These are phyloP conservation scores for Panagrolaimus sp. DNA, from an alignment of 1,140 invertebrate species.

Conservation along the genomic window DNA sequence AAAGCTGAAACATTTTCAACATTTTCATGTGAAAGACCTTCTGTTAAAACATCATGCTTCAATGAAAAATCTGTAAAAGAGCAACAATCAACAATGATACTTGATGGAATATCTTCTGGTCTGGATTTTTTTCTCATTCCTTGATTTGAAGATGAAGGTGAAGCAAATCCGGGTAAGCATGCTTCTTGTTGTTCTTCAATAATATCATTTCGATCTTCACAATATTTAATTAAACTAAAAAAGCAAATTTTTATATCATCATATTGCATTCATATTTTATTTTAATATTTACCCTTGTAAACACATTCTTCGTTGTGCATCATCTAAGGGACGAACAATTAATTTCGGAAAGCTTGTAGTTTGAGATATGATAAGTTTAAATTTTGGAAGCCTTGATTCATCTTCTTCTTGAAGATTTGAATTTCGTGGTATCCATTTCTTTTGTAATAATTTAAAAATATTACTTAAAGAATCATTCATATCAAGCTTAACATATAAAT, in stretches of 20 bases:
- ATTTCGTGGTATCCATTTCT: constrained; percentile 26
- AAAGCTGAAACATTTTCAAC: background rate
- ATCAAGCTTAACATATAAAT: constrained; percentile 29
- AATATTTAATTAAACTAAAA: constrained; percentile 2
- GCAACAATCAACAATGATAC: constrained; percentile 3
- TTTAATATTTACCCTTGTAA: background rate
- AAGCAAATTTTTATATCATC: background rate
- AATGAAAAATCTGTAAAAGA: background rate
- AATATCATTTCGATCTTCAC: constrained; percentile 2
- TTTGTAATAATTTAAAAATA: constrained; percentile 35
- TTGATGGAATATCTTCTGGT: background rate
- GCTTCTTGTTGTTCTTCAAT: background rate
- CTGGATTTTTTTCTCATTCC: background rate
- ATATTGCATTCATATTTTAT: background rate
- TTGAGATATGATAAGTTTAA: background rate
- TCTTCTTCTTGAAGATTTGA: background rate
- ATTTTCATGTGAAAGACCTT: background rate
- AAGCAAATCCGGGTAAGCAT: background rate
- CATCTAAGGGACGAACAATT: constrained; percentile 16
- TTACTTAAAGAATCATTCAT: constrained; percentile 33
- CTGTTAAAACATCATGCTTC: background rate
- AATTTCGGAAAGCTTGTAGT: background rate
- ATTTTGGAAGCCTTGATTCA: background rate
- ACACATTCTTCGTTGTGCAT: constrained; percentile 12
- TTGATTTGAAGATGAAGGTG: background rate